Percentiles rank a stretch among this genome's conserved stretches.
Evolutionary conservation across 2,113 vertebrate species (phyloP).

Genomic region (Eudorcas thomsonii): DNA sequence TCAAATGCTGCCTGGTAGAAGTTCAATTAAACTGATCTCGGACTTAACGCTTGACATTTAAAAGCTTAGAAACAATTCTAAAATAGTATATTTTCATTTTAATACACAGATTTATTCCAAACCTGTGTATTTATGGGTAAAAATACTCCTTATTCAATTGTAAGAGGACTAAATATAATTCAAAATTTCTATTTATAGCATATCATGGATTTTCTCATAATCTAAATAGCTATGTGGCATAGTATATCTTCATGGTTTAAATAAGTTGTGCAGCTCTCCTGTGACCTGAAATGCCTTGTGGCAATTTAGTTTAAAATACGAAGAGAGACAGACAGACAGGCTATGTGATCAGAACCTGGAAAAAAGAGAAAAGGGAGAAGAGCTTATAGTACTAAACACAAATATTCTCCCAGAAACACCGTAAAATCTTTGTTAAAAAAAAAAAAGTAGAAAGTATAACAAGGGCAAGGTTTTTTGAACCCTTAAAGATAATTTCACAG

Average conservation of each 20-base stretch:
- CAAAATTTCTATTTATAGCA: background rate
- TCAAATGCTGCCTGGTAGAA: background rate
- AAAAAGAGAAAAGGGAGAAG: background rate
- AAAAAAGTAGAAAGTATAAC: background rate
- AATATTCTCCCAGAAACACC: background rate
- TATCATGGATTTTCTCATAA: constrained; percentile 33
- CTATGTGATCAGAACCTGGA: background rate
- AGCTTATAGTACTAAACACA: background rate
- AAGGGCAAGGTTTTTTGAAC: background rate
- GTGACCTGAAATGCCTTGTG: background rate
- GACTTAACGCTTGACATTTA: background rate
- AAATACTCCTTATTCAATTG: constrained; percentile 18
- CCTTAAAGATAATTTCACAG: background rate
- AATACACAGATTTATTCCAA: background rate
- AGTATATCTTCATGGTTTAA: constrained; percentile 26
- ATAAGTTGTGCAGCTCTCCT: background rate
- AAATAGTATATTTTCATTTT: background rate
- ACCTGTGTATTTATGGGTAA: background rate
- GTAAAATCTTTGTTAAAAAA: background rate
- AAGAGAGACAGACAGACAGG: background rate
- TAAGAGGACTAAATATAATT: constrained; percentile 26
- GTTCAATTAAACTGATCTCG: background rate
- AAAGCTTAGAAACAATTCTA: background rate
- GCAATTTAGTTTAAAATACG: constrained; percentile 23
- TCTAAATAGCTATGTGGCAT: constrained; percentile 36